Evolutionary conservation across 2,888 invertebrate genomes (phyloP).

Genomic region (Escarpia spicata): DNA sequence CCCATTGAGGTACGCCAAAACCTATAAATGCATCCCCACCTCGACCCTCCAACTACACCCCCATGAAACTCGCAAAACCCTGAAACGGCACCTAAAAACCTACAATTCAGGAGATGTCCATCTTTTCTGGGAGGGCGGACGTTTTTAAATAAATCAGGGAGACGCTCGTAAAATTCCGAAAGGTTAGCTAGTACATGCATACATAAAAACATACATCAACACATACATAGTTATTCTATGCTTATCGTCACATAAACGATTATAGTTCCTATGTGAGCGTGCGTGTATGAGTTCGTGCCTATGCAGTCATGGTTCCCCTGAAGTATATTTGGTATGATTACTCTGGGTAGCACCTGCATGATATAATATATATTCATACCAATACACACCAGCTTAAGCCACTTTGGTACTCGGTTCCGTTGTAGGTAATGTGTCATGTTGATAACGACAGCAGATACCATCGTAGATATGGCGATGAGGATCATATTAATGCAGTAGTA

Average conservation of each 20-base stretch:
- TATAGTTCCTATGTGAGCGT: not conserved
- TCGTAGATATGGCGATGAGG: conserved; percentile 40
- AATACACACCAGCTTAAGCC: not conserved
- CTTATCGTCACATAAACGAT: not conserved
- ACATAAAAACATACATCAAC: too few species aligned
- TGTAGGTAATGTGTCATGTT: conserved; percentile 41
- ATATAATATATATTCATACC: not conserved
- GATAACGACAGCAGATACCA: conserved; percentile 41
- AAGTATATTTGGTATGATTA: not conserved
- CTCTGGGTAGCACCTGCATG: not conserved
- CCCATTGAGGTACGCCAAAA: too few species aligned
- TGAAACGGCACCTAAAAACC: too few species aligned
- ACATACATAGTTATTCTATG: too few species aligned
- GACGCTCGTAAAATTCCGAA: too few species aligned
- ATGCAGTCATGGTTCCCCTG: not conserved
- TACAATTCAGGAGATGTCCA: too few species aligned
- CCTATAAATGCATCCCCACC: too few species aligned
- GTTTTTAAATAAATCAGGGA: too few species aligned
- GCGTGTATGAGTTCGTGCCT: not conserved
- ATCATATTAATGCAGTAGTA: conserved; percentile 44
- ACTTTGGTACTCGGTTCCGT: conserved; percentile 30
- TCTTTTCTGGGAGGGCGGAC: too few species aligned
- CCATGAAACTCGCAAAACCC: too few species aligned
- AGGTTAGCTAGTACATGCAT: too few species aligned
- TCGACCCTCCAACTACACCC: too few species aligned